Evolutionary conservation across 2,888 invertebrate species (phyloP), one percentile per base, ranked within the genome.

Genomic region (Lycophotia porphyrea): DNA sequence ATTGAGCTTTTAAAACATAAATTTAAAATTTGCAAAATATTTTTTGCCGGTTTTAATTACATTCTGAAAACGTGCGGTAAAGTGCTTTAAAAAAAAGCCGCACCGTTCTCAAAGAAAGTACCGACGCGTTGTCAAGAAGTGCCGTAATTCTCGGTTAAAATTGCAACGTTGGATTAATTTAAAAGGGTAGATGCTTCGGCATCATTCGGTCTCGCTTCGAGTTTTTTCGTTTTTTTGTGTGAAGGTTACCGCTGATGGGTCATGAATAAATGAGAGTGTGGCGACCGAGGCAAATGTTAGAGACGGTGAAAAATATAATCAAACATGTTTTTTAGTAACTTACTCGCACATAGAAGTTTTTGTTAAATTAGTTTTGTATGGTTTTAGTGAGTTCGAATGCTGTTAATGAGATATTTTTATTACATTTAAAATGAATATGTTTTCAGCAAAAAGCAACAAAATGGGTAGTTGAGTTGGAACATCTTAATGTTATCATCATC

Each of bases 241-340:
- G n/a, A 60, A 55, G 42, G 60, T 49, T 15, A 21, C 52, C 44
- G 36, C 58, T 61, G 65, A 58, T 55, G 44, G 49, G 5, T 75
- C 75, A 71, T 85, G 83, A 81, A 84, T 84, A 85, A 81, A 74
- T 87, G 60, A 24, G 27, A 27, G 36, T n/a, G n/a, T 31, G 8
- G 49, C 2, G 8, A 13, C 24, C 18, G 60, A 36, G 27, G 36
- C 49, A 24, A 64, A 27, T 44, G 21, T 39, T 60, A 31, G 58
- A 63, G 0, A 52, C n/a, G 24, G 9, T 24, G 11, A 24, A 9
- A n/a, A 52, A 52, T 52, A 52, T 52, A n/a, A n/a, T n/a, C n/a
- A n/a, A 52, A 52, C 1, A 4, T 47, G 13, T 42, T 42, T 36
- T 0, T 52, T 44, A 44, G 27, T 34, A 27, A 13, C 11, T 24